Conservation (phyloP, 2,888 invertebrate genomes). For the Caenorhabditis sinica region DNA sequence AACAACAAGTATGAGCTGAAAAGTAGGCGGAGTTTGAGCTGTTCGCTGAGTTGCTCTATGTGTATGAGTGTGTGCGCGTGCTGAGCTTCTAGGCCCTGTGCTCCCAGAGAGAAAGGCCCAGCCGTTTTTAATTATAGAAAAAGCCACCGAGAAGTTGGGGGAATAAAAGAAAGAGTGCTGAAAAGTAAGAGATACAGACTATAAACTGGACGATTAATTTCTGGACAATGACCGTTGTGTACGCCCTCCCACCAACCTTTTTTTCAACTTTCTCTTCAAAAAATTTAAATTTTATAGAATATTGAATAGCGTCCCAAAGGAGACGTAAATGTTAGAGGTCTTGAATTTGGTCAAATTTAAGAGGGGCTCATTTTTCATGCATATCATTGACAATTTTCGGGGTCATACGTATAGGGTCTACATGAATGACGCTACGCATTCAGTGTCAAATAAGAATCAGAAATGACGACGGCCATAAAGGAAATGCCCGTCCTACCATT, state of each 20-base stretch:
- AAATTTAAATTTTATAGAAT: slow-evolving; percentile 13
- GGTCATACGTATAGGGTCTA: too few relatives aligned
- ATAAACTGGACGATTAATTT: slow-evolving; percentile 40
- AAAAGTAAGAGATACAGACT: slow-evolving; percentile 11
- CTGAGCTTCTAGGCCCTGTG: not conserved
- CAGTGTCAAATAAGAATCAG: too few relatives aligned
- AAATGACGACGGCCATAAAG: too few relatives aligned
- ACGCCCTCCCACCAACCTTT: too few relatives aligned
- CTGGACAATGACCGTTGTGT: slow-evolving; percentile 13
- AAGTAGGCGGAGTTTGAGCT: slow-evolving; percentile 48
- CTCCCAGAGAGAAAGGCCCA: slow-evolving; percentile 24
- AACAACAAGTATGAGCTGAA: slow-evolving; percentile 41
- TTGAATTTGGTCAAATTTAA: not conserved
- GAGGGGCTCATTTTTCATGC: slow-evolving; percentile 17
- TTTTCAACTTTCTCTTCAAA: not conserved
- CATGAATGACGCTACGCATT: too few relatives aligned
- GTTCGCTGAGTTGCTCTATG: slow-evolving; percentile 28
- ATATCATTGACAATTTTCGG: not conserved
- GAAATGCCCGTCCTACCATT: too few relatives aligned
- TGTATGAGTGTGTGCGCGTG: slow-evolving; percentile 14
- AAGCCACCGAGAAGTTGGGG: slow-evolving; percentile 22
- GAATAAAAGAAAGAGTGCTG: not conserved
- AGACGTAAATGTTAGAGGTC: not conserved
- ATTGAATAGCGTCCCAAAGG: not conserved
- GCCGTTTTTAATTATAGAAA: slow-evolving; percentile 60